Percentiles rank a stretch among this genome's conserved stretches.
Conservation (phyloP, 2,888 invertebrate genomes). For the Cephus sareptanus region DNA sequence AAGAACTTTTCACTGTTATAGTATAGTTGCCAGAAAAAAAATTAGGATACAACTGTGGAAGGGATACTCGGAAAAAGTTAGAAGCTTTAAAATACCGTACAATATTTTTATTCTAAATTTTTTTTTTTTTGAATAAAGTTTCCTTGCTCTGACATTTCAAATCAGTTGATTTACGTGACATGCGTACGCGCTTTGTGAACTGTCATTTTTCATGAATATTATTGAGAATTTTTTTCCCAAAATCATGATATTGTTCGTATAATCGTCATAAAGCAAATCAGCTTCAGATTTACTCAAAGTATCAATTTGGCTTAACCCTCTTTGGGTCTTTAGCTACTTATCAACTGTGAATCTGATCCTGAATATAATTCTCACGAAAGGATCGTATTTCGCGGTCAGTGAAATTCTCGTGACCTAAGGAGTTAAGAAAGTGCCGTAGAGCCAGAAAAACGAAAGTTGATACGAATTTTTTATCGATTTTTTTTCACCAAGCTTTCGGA, state of each 20-base stretch:
- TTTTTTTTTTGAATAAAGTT: background rate
- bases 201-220: background rate
- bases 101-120: background rate
- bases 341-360: background rate
- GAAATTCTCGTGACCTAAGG: background rate
- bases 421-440: background rate
- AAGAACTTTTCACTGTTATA: background rate
- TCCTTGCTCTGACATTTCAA: background rate
- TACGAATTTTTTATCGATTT: background rate
- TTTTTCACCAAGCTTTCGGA: background rate
- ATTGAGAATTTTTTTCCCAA: background rate
- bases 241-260: background rate
- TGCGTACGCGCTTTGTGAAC: background rate
- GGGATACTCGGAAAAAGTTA: background rate
- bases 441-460: background rate
- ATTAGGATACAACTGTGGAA: background rate
- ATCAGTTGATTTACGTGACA: background rate
- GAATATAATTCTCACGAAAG: background rate
- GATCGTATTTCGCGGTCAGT: background rate
- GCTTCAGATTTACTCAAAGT: background rate
- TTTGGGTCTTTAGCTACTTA: background rate
- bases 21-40: background rate
- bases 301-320: background rate
- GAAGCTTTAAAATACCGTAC: background rate
- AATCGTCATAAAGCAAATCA: background rate